Evolutionary conservation across 2,888 invertebrate species (phyloP), one percentile per base, ranked within the genome.

Genomic region (Podabrus alpinus): DNA sequence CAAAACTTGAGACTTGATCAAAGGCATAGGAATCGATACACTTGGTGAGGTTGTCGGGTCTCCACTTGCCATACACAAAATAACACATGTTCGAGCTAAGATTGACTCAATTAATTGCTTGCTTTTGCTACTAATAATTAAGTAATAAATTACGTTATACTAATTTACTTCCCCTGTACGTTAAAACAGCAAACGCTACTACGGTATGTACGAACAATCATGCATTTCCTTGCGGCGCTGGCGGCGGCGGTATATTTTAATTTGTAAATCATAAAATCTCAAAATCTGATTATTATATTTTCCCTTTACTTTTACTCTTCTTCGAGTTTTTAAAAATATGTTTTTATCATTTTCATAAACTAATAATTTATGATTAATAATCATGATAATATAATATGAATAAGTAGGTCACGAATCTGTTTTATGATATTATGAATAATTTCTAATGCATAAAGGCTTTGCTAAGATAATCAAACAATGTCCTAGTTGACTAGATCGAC

Each of bases 41-140:
- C 59, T 59, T 66, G 29, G 69, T 59, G 45, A 73, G 73, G 73
- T 75, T 72, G 69, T 68, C 15, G 61, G 69, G 67, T 69, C 69
- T 72, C 70, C 69, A 72, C 76, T 70, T 68, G 66, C 69, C 59
- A 73, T 24, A 71, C 72, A 73, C 77, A 74, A 73, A 77, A 75
- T 75, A 77, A 75, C 76, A 72, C 71, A 75, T 72, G 75, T 79
- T 77, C 73, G 71, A 68, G 73, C 67, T 73, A 76, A 78, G 79
- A 78, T 78, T 77, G 76, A 73, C 75, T 78, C 77, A 77, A 79
- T 79, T 79, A 78, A 79, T 78, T 76, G 76, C 78, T 67, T 68
- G 77, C 77, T 77, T 79, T 78, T 78, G 76, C 77, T 78, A 68
- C 72, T 73, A 79, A 79, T 79, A 79, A 79, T 79, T 78, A 79